phyloP scores from a whole-genome alignment of 2,888 invertebrate species.

The Petrolisthes cinctipes region DNA sequence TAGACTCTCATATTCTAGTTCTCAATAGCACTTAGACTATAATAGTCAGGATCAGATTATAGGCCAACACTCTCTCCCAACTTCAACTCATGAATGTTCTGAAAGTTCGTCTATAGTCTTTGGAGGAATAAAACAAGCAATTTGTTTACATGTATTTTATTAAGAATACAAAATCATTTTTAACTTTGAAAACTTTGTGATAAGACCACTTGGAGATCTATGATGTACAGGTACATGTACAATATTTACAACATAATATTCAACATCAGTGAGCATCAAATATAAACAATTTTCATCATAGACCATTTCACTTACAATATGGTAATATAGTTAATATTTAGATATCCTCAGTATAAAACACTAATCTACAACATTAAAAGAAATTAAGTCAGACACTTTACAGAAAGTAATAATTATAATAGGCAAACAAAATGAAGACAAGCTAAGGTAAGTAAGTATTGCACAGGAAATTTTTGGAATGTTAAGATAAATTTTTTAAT shows the following conservation, averaged over 20 bases:
- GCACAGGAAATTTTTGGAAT: slow-evolving; percentile 49
- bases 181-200: slow-evolving; percentile 35
- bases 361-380: too few species aligned
- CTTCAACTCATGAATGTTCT: too few species aligned
- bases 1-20: too few species aligned
- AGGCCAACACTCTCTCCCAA: too few species aligned
- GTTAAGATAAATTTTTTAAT: slow-evolving; percentile 14
- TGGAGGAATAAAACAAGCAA: background rate
- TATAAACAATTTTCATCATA: slow-evolving; percentile 34
- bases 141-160: slow-evolving; percentile 6
- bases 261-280: slow-evolving; percentile 45
- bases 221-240: slow-evolving; percentile 51
- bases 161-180: slow-evolving; percentile 36
- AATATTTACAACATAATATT: slow-evolving; percentile 48
- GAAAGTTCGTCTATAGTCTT: background rate
- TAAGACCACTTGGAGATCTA: slow-evolving; percentile 40
- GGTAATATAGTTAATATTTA: background rate
- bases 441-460: slow-evolving; percentile 27
- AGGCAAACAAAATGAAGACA: too few species aligned
- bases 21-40: too few species aligned
- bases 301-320: slow-evolving; percentile 9
- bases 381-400: too few species aligned
- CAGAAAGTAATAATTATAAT: too few species aligned
- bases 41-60: too few species aligned
- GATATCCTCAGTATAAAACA: background rate